These are phyloP conservation scores for Turritopsis rubra DNA, from an alignment of 30 jellyfish, hydroid and myxozoan species.

Conservation along the genomic window DNA sequence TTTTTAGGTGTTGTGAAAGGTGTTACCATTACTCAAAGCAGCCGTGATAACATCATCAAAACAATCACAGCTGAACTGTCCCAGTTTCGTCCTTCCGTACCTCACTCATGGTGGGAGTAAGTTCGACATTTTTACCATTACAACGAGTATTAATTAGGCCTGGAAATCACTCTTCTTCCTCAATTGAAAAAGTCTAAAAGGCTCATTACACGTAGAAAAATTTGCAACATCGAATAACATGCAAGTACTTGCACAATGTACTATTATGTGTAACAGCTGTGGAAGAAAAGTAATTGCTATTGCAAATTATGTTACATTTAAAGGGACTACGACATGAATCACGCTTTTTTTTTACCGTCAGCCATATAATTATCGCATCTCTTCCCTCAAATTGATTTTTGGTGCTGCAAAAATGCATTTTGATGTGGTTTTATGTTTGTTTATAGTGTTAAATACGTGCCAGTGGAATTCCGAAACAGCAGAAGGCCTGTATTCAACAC, in stretches of 20 bases:
- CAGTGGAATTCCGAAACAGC: constrained; percentile 25
- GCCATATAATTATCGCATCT: not conserved
- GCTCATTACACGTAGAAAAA: too few relatives aligned
- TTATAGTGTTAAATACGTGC: constrained; percentile 50
- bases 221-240: too few relatives aligned
- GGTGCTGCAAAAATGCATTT: not conserved
- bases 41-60: not conserved
- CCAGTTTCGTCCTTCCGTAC: constrained; percentile 2
- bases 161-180: too few relatives aligned
- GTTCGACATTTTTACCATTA: too few relatives aligned
- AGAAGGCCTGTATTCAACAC: constrained; percentile 7
- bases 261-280: too few relatives aligned
- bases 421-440: not conserved
- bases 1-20: constrained; percentile 17
- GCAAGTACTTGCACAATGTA: too few relatives aligned
- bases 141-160: too few relatives aligned
- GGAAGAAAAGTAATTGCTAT: too few relatives aligned
- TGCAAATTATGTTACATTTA: too few relatives aligned
- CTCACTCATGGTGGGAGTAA: constrained; percentile 7
- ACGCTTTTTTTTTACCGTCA: not conserved
- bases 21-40: not conserved
- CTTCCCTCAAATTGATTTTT: too few relatives aligned
- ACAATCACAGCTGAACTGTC: not conserved
- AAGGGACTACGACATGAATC: too few relatives aligned
- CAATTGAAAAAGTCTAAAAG: too few relatives aligned